phyloP scores from a whole-genome alignment of 2,113 vertebrate species.

The Helogale parvula region DNA sequence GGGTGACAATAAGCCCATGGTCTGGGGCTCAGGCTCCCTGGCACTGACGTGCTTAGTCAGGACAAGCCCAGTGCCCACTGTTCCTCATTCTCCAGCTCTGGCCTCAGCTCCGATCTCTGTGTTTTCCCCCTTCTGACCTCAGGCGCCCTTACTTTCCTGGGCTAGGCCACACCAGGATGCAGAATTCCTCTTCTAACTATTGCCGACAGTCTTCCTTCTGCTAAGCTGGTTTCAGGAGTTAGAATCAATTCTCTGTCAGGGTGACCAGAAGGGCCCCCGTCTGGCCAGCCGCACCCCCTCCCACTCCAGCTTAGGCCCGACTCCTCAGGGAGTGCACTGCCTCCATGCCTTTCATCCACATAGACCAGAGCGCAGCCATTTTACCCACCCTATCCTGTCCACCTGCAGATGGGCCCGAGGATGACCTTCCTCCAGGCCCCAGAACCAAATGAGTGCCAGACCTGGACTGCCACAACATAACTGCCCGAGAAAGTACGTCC shows the following conservation, averaged over 20 bases:
- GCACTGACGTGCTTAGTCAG: background rate
- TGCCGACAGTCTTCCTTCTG: background rate
- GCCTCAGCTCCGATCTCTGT: background rate
- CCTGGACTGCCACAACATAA: background rate
- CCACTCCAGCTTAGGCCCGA: background rate
- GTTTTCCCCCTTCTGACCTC: background rate
- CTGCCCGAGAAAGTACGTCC: background rate
- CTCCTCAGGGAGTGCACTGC: background rate
- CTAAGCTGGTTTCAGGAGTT: background rate
- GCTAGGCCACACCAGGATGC: background rate
- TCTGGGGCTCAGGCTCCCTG: background rate
- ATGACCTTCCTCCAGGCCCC: background rate
- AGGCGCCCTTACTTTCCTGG: background rate
- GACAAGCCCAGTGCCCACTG: background rate
- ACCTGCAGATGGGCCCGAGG: background rate
- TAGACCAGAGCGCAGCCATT: background rate
- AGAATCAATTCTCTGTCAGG: background rate
- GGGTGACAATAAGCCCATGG: background rate
- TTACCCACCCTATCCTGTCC: background rate
- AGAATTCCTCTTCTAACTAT: background rate
- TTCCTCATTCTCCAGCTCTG: background rate
- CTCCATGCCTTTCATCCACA: background rate
- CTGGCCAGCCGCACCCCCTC: background rate
- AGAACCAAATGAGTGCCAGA: background rate
- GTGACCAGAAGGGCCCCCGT: background rate